These are phyloP conservation scores for Aradophagus sp. DNA, from an alignment of 1,140 invertebrate species.

Conservation along the genomic window DNA sequence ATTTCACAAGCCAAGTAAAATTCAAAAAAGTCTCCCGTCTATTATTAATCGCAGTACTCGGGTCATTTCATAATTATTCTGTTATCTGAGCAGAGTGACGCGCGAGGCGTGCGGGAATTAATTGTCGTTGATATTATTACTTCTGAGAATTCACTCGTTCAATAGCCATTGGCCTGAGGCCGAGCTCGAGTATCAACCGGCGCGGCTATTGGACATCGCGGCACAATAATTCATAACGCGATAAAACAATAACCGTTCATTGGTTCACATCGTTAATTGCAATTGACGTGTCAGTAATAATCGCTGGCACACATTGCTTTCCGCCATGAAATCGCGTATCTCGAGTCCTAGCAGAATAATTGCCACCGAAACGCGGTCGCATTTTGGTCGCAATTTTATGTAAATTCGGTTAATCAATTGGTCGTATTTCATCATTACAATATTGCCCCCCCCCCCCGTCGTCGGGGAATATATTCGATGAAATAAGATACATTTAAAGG, in stretches of 20 bases:
- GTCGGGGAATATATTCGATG: too few species aligned
- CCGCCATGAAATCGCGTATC: slow-evolving; percentile 7
- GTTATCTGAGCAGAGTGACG: slow-evolving; percentile 20
- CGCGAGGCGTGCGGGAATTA: slow-evolving; percentile 20
- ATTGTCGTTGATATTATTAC: slow-evolving; percentile 27
- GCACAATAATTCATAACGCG: slow-evolving; percentile 24
- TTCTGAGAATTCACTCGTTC: slow-evolving; percentile 37
- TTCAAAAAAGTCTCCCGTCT: slow-evolving; percentile 5
- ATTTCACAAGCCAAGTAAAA: slow-evolving; percentile 4
- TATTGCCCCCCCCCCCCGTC: too few species aligned
- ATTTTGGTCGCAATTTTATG: too few species aligned
- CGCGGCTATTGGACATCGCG: slow-evolving; percentile 13
- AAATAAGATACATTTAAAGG: too few species aligned
- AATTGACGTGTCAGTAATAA: slow-evolving; percentile 22
- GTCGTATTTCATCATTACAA: too few species aligned
- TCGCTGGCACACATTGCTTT: slow-evolving; percentile 29
- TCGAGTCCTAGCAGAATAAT: too few species aligned
- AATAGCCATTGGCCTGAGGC: slow-evolving; percentile 27
- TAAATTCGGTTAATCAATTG: too few species aligned
- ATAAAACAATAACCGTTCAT: slow-evolving; percentile 19
- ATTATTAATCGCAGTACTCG: slow-evolving; percentile 25
- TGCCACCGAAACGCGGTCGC: too few species aligned
- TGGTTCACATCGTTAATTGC: slow-evolving; percentile 25
- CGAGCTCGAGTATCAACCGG: slow-evolving; percentile 17
- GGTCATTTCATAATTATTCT: slow-evolving; percentile 35